Percentiles rank a stretch among this genome's conserved stretches.
Conservation (phyloP, 2,113 vertebrate species). For the Chiloscyllium plagiosum region DNA sequence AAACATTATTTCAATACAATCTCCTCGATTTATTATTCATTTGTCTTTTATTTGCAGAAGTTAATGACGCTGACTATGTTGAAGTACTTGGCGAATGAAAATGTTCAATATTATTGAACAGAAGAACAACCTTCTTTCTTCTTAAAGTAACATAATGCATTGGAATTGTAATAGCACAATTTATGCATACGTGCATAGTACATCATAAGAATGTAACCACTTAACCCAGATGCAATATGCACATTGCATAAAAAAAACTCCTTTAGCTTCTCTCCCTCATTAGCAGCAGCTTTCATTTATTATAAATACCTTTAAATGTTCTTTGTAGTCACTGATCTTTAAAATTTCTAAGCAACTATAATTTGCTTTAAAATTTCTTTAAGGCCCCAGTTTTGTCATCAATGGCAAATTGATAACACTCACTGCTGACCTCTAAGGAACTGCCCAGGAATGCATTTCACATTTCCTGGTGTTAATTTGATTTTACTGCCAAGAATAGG, state of each 20-base stretch:
- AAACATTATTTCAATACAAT: neutral
- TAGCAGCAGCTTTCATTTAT: neutral
- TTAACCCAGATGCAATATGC: neutral
- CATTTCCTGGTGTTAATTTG: neutral
- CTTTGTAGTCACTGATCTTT: neutral
- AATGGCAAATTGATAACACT: neutral
- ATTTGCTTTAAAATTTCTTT: neutral
- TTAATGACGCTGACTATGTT: neutral
- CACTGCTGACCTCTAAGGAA: neutral
- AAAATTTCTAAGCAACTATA: neutral
- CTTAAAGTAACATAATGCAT: neutral
- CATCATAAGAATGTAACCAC: neutral
- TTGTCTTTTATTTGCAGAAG: constrained; percentile 7
- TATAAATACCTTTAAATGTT: constrained; percentile 5
- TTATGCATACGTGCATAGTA: neutral
- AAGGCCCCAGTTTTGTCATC: neutral
- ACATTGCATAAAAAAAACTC: neutral
- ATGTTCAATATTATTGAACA: neutral
- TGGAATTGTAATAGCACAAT: neutral
- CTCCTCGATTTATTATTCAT: neutral
- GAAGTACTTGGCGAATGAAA: neutral
- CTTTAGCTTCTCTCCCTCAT: neutral
- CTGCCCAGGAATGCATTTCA: neutral
- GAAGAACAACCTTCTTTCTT: neutral
- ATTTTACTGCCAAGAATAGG: neutral